phyloP scores from a whole-genome alignment of 2,888 invertebrate genomes.

The Drosophila neotestacea region DNA sequence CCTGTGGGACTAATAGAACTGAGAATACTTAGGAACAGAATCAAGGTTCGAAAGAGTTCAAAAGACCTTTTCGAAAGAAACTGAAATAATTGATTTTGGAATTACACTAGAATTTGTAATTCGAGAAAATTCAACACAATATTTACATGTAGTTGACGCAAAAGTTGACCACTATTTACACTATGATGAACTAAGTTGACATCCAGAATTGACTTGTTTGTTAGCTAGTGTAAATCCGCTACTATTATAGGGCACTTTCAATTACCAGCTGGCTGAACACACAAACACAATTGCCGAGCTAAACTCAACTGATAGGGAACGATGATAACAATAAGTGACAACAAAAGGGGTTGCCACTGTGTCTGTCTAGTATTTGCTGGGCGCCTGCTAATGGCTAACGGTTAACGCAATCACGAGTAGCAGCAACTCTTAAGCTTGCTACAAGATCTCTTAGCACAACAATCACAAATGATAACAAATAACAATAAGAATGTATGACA shows the following conservation, averaged over 20 bases:
- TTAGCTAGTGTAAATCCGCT: no score
- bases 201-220: no score
- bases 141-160: no score
- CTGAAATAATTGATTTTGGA: no score
- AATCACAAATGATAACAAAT: constrained; percentile 32
- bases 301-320: constrained; percentile 37
- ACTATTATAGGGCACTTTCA: constrained; percentile 24
- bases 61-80: no score
- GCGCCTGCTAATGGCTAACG: constrained; percentile 55
- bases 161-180: no score
- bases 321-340: constrained; percentile 32
- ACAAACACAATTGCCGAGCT: constrained; percentile 4
- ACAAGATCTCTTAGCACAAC: constrained; percentile 43
- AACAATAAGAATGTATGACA: constrained; percentile 1
- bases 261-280: constrained; percentile 15
- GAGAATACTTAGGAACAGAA: no score
- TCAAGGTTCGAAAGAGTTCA: no score
- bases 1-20: no score
- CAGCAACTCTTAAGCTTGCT: constrained; percentile 40
- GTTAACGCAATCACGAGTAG: constrained; percentile 55
- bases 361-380: constrained; percentile 24
- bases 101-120: no score
- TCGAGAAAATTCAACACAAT: no score
- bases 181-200: no score
- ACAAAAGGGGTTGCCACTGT: constrained; percentile 10